Conservation (phyloP, 2,888 invertebrate genomes). For the Drosophila ustulata region DNA sequence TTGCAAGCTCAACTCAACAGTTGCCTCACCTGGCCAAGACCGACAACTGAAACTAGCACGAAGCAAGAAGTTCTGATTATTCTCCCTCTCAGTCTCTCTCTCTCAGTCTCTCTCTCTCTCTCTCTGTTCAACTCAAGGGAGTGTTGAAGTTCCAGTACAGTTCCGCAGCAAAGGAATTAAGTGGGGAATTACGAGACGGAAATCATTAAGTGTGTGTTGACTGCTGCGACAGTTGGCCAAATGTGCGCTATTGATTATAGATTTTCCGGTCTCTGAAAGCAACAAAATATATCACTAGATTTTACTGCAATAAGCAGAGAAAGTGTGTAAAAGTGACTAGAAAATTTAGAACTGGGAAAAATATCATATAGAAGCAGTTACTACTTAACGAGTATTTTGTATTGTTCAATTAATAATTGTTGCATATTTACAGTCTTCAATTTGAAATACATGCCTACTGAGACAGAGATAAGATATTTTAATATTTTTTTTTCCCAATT, state of each 20-base stretch:
- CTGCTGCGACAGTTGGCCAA: neutral
- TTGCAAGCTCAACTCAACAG: neutral
- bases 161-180: neutral
- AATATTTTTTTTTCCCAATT: no score
- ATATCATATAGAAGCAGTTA: no score
- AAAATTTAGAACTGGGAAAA: no score
- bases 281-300: neutral
- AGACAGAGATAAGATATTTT: no score
- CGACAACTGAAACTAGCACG: neutral
- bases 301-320: neutral
- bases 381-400: no score
- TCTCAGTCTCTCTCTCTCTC: neutral
- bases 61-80: neutral
- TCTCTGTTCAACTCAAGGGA: neutral
- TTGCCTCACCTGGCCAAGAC: neutral
- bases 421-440: no score
- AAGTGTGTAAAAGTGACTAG: neutral
- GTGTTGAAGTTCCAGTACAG: neutral
- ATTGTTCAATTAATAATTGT: no score
- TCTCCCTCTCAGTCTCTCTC: neutral
- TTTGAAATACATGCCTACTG: no score
- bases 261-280: neutral
- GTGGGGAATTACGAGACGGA: neutral
- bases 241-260: neutral
- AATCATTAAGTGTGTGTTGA: constrained; percentile 12